Conservation (phyloP, 2,113 vertebrate species). For the Herpetotheres cachinnans region DNA sequence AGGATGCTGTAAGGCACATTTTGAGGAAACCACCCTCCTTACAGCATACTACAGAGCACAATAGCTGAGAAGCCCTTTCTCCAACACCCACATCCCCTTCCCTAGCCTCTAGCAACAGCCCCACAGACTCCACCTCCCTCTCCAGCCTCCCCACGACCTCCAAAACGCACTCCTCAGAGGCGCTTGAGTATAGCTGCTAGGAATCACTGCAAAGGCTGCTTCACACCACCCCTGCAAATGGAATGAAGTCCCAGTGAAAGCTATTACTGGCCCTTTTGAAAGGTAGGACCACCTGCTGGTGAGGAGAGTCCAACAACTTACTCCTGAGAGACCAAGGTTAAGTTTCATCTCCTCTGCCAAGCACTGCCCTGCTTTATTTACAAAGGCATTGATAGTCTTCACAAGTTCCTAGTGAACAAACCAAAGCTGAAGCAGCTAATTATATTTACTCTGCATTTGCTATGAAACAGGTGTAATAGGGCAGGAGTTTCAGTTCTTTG, state of each 20-base stretch:
- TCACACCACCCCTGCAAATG: background rate
- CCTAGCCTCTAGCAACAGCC: background rate
- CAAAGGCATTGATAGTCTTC: background rate
- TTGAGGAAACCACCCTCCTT: background rate
- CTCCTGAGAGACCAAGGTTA: background rate
- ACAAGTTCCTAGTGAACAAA: background rate
- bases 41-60: background rate
- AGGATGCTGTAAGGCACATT: background rate
- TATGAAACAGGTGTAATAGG: background rate
- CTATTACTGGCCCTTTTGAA: background rate
- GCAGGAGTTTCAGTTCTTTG: background rate
- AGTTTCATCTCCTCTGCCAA: background rate
- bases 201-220: background rate
- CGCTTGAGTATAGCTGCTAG: background rate
- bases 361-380: background rate
- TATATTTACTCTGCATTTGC: background rate
- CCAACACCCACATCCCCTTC: background rate
- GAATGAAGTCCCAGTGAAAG: background rate
- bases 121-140: background rate
- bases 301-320: background rate
- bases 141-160: background rate
- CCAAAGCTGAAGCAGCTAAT: background rate
- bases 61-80: background rate
- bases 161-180: background rate
- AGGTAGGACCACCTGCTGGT: background rate